Base-by-base conservation (phyloP, 2,113 vertebrate species). In the Zosterops japonicus region DNA sequence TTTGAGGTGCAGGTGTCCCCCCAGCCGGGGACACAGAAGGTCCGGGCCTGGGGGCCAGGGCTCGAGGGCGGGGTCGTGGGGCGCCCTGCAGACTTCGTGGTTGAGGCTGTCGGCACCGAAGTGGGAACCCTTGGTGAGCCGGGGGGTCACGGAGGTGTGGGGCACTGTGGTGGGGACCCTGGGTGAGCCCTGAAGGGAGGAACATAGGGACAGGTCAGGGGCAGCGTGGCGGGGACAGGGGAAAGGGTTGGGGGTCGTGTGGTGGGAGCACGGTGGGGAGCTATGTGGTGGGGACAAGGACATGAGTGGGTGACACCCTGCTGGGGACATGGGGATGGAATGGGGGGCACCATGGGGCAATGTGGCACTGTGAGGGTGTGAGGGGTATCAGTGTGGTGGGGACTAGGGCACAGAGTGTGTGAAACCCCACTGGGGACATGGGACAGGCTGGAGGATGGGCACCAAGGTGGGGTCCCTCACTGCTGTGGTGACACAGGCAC, bases 71-170 rank as follows among this genome's bases (percentile, higher is more conserved):
- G 99, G 3, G 97, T 99, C 94, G 99, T 99, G 90, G 99, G 99
- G 13, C 69, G 50, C 24, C 99, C 99, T 0, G 99, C 99, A 1
- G 99, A 99, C 96, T 99, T 99, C 71, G 99, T 99, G 74, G 99
- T 99, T 65, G 99, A 99, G 92, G 99, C 99, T 47, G 98, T 99
- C 5, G 99, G 99, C 89, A 99, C 99, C 0, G 99, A 99, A 97
- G 99, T 99, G 92, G 99, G 99, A 80, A 99, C 99, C 1, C 97
- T 99, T 7, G 99, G 99, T 99, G 98, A 93, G 99, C 83, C 0
- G 17, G 27, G 39, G 57, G 28, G 22, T 16, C 7, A 2, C 22
- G n/a, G n/a, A 22, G 24, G 22, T 13, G 44, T 17, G 21, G 67
- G 57, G 14, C 35, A 29, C 14, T 24, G 56, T 3, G 31, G 18